A percentile compares a stretch with the other conserved stretches of the same genome.
Conservation (phyloP, 2,797 vertebrate species). For the Sebastes iracundus region DNA sequence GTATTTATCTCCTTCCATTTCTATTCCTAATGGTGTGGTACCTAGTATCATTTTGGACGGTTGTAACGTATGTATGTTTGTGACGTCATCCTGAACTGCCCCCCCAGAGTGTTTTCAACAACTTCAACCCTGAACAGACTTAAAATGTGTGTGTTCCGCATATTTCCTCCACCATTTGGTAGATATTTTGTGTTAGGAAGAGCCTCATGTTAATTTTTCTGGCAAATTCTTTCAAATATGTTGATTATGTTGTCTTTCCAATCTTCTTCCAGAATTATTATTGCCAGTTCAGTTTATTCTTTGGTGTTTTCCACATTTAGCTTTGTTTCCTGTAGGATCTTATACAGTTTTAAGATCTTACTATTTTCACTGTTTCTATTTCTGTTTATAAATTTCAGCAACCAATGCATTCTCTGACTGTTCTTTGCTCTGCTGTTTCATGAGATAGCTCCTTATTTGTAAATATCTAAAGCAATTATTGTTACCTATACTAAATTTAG, state of each 20-base stretch:
- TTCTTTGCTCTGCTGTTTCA: background rate
- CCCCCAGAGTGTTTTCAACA: background rate
- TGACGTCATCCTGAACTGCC: too few relatives aligned
- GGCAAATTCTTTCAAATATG: background rate
- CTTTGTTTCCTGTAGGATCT: background rate
- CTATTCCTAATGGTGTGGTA: background rate
- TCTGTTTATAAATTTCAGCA: background rate
- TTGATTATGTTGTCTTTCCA: background rate
- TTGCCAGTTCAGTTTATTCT: background rate
- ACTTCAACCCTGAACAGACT: background rate
- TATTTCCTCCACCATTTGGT: background rate
- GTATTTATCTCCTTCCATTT: background rate
- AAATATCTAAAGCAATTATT: background rate
- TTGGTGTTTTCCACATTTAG: background rate
- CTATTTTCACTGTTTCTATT: background rate
- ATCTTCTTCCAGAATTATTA: background rate
- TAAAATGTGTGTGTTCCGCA: background rate
- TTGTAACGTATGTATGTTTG: too few relatives aligned
- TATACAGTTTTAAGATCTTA: background rate
- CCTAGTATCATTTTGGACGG: background rate
- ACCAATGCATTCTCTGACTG: background rate
- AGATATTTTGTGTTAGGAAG: background rate
- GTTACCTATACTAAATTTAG: background rate
- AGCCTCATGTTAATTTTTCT: background rate
- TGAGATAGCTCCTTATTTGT: background rate